These are phyloP conservation scores for Lagenorhynchus albirostris DNA, from an alignment of 2,113 vertebrate genomes.

Conservation along the genomic window DNA sequence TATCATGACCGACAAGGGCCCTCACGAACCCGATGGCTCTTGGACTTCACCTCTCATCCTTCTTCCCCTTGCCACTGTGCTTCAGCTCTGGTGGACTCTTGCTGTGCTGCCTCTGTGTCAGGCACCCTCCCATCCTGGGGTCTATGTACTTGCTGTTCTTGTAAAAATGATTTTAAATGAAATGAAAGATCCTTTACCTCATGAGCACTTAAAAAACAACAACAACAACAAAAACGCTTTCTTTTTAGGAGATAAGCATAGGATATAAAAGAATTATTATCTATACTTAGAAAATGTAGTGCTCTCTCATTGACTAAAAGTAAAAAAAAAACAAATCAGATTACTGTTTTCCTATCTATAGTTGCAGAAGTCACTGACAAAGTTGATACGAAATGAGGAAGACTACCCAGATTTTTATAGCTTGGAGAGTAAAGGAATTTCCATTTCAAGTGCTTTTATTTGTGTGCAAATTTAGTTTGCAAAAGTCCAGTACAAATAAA, in stretches of 20 bases:
- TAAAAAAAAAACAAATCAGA: neutral
- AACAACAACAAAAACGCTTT: neutral
- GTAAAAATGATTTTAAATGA: neutral
- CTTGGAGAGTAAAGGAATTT: conserved; percentile 25
- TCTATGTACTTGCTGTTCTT: neutral
- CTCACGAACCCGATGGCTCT: neutral
- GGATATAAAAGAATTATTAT: neutral
- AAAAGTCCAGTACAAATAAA: conserved; percentile 37
- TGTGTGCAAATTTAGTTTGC: neutral
- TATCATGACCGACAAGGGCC: neutral
- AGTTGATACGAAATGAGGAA: conserved; percentile 17
- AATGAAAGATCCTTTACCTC: neutral
- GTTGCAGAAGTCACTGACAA: conserved; percentile 14
- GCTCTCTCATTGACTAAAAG: conserved; percentile 12
- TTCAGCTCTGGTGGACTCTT: neutral
- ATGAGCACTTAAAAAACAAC: neutral
- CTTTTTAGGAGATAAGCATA: neutral
- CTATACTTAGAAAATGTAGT: neutral
- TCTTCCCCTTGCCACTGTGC: neutral
- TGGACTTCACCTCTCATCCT: neutral
- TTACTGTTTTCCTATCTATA: neutral
- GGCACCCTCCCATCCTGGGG: neutral
- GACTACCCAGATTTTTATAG: neutral
- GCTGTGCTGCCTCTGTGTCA: neutral
- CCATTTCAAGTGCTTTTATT: conserved; percentile 18